phyloP scores from a whole-genome alignment of 37 sponge, comb jelly and placozoan genomes.

The Haliclona indistincta region DNA sequence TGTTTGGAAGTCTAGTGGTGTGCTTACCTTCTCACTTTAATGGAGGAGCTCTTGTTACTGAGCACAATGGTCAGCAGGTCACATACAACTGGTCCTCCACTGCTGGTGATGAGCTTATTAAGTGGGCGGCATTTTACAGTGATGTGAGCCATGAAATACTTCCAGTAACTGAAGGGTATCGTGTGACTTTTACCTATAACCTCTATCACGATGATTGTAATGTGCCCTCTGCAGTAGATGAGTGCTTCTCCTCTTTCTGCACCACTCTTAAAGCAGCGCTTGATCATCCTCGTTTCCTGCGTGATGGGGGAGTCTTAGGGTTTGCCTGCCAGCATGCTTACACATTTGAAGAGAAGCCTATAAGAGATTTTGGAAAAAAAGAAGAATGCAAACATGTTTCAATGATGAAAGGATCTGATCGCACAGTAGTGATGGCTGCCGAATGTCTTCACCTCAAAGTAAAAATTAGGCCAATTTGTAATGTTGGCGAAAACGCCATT shows the following conservation, averaged over 20 bases:
- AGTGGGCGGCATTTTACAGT: conserved; percentile 35
- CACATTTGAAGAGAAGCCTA: neutral
- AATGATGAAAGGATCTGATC: too few relatives aligned
- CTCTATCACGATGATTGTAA: neutral
- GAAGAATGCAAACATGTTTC: too few relatives aligned
- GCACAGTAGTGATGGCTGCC: too few relatives aligned
- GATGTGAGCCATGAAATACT: conserved; percentile 37
- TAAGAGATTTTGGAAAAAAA: too few relatives aligned
- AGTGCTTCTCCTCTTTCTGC: neutral
- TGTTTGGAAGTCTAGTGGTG: conserved; percentile 51
- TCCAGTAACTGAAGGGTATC: conserved; percentile 20
- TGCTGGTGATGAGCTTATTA: neutral
- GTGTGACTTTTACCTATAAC: conserved; percentile 42
- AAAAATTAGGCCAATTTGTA: too few relatives aligned
- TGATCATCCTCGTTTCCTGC: conserved; percentile 17
- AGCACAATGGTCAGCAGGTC: conserved; percentile 13
- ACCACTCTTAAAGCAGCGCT: conserved; percentile 2
- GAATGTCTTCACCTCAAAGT: too few relatives aligned
- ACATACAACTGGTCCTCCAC: conserved; percentile 24
- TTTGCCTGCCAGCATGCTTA: conserved; percentile 15
- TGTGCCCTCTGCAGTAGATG: neutral
- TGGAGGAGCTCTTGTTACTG: conserved; percentile 35
- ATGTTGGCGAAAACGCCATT: too few relatives aligned
- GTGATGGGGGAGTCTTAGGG: conserved; percentile 9
- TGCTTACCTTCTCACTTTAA: conserved; percentile 30